These are phyloP conservation scores for Nansenia antarctica DNA, from an alignment of 2,113 vertebrate species.

Conservation along the genomic window DNA sequence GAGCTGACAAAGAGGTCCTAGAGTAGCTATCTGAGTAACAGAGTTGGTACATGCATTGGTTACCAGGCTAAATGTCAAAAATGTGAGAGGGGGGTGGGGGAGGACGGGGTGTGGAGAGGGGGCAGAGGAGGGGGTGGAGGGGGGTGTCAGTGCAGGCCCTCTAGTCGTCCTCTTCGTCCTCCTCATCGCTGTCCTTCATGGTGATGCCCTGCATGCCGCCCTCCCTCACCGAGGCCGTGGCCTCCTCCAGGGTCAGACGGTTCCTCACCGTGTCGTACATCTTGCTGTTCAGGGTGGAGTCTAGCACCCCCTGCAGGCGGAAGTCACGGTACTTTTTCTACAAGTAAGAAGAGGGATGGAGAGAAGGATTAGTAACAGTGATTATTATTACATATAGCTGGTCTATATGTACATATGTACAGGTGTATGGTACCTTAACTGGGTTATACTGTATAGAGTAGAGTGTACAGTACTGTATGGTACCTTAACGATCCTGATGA, in stretches of 20 bases:
- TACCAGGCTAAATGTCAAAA: slow-evolving; percentile 85
- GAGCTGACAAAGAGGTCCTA: slow-evolving; percentile 95
- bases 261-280: slow-evolving; percentile 97
- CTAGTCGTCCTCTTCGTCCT: slow-evolving; percentile 86
- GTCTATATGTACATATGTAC: no score
- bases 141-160: slow-evolving; percentile 48
- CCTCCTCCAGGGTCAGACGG: slow-evolving; percentile 94
- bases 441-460: no score
- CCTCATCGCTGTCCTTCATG: slow-evolving; percentile 99
- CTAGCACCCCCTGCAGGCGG: slow-evolving; percentile 97
- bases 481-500: slow-evolving; percentile 99
- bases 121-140: slow-evolving; percentile 17
- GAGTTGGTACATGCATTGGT: slow-evolving; percentile 98
- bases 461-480: no score
- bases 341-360: slow-evolving; percentile 19
- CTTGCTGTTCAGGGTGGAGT: slow-evolving; percentile 98
- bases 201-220: slow-evolving; percentile 97
- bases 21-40: slow-evolving; percentile 94
- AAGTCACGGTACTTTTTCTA: slow-evolving; percentile 99
- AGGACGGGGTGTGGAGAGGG: slow-evolving; percentile 6
- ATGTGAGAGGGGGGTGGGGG: slow-evolving; percentile 34
- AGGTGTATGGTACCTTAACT: no score
- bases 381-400: no score
- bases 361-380: neutral
- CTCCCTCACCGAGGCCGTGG: slow-evolving; percentile 92